phyloP scores from a whole-genome alignment of 2,113 vertebrate genomes.

The Heterotis niloticus region DNA sequence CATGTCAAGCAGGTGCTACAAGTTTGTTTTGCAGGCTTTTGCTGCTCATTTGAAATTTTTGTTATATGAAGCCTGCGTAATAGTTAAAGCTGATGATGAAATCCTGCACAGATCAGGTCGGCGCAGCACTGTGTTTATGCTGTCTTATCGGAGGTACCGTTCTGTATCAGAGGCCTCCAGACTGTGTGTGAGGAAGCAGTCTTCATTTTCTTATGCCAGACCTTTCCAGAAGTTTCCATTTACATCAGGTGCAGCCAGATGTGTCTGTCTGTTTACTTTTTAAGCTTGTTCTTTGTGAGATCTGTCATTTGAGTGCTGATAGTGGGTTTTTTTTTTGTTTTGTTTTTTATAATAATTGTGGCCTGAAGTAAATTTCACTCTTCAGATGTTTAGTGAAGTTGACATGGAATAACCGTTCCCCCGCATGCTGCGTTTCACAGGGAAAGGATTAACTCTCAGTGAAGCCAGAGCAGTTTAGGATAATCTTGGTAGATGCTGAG shows the following conservation, averaged over 20 bases:
- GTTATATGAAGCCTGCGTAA: neutral
- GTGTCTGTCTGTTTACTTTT: neutral
- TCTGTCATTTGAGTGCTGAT: too few relatives aligned
- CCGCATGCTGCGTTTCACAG: neutral
- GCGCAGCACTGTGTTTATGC: too few relatives aligned
- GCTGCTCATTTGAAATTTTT: too few relatives aligned
- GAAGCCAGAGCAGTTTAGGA: neutral
- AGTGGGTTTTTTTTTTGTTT: neutral
- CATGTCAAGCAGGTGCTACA: neutral
- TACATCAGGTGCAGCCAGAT: neutral
- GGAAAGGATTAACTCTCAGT: neutral
- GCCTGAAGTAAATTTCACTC: neutral
- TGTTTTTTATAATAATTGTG: neutral
- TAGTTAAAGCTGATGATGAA: neutral
- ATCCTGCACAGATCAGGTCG: too few relatives aligned
- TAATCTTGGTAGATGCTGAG: neutral
- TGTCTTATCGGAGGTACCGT: neutral
- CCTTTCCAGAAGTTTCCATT: constrained; percentile 7
- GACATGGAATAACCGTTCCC: neutral
- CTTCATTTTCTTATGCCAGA: neutral
- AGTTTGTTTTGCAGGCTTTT: too few relatives aligned
- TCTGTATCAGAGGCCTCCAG: constrained; percentile 2
- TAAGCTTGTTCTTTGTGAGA: too few relatives aligned
- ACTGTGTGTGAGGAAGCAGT: neutral
- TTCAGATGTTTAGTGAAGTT: neutral